A percentile compares a stretch with the other conserved stretches of the same genome.
Conservation (phyloP, 2,113 vertebrate genomes). For the Phalacrocorax pelagicus region DNA sequence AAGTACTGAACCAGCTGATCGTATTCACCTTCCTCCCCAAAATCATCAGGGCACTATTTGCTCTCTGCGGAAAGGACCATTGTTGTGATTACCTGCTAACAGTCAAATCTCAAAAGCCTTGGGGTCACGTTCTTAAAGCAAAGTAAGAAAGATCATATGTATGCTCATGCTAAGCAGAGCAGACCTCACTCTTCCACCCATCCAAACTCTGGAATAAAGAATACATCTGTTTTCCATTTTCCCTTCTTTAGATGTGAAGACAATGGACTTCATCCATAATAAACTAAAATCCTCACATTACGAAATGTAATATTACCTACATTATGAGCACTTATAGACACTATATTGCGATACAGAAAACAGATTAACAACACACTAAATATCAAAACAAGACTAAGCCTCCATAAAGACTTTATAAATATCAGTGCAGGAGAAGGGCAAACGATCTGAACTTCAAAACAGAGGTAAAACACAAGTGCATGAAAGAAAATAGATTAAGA, state of each 20-base stretch:
- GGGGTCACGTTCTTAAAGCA: background rate
- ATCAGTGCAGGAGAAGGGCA: background rate
- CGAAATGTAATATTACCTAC: background rate
- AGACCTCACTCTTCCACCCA: background rate
- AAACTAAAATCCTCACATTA: background rate
- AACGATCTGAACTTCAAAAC: background rate
- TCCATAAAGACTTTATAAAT: background rate
- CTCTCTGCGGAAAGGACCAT: constrained; percentile 23
- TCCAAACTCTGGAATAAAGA: background rate
- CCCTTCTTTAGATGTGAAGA: background rate
- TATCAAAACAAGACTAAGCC: background rate
- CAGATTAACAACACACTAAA: background rate
- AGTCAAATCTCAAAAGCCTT: background rate
- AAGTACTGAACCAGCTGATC: constrained; percentile 38
- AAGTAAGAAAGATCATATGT: fast-evolving
- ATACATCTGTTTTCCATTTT: background rate
- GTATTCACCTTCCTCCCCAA: constrained; percentile 39
- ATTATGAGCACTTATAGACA: background rate
- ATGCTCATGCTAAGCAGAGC: background rate
- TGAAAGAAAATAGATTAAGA: background rate
- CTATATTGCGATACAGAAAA: background rate
- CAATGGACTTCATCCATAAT: background rate
- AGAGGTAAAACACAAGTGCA: background rate
- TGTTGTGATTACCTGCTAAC: background rate
- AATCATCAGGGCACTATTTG: constrained; percentile 50